Base-by-base conservation (phyloP, 2,888 invertebrate species). In the Pristionchus arcanus region DNA sequence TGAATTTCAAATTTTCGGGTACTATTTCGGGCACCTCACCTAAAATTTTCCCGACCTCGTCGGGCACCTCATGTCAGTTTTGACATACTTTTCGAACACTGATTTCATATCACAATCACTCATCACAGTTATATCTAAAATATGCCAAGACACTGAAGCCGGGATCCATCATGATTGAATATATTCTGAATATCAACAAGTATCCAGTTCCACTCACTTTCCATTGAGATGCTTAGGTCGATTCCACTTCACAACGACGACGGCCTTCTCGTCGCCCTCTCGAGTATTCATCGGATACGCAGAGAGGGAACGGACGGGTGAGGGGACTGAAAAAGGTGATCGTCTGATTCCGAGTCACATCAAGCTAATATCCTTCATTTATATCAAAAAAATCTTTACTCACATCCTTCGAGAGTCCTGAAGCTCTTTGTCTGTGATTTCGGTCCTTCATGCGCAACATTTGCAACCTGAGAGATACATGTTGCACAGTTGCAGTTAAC, bases 201-300 rank as follows among this genome's bases (percentile, higher is more conserved):
- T 9, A 21, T 21, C 19, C 21, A 55, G 9, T 55, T 21, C 1
- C 63, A 74, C 90, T 85, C 21, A 95, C 93, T 97, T 96, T 49
- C 99, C 99, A 96, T 99, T 99, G 19, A 97, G 97, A 95, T 97
- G 97, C 74, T 97, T 96, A 0, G 99, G 99, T 94, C 97, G 97
- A 94, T 97, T 97, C 99, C 99, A 99, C 55, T 97, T 96, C 28
- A 98, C 96, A 91, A 97, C 97, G 13, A 94, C 94, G 42, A 94
- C 95, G 53, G 91, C 93, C 83, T 94, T 94, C 83, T 94, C 94
- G 1, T 90, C 91, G 2, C 89, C 71, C 16, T 90, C 81, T 42
- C 91, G 91, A 55, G 90, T 85, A 89, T 95, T 95, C 93, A 95
- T 94, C 42, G 95, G 95, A 85, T 94, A 94, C 59, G 94, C 95